Evolutionary conservation across 1,140 invertebrate species (phyloP).

Genomic region (Arctopsyche grandis): DNA sequence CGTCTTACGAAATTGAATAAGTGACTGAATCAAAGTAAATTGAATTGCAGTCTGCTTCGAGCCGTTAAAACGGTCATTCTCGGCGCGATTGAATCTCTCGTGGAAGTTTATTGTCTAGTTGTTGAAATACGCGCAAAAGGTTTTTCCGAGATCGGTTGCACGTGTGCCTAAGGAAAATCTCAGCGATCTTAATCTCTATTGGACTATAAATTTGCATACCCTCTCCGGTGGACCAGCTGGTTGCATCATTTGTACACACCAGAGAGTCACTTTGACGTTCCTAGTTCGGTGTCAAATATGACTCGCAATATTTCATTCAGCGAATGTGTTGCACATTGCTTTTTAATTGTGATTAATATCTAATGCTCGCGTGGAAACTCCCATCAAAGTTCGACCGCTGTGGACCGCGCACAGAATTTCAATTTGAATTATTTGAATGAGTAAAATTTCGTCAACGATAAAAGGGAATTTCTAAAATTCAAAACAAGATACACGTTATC

Average conservation of each 20-base stretch:
- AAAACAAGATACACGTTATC: too few relatives aligned
- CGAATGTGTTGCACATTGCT: slow-evolving; percentile 25
- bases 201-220: slow-evolving; percentile 49
- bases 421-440: too few relatives aligned
- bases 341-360: slow-evolving; percentile 50
- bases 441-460: too few relatives aligned
- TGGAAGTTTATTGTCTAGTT: background rate
- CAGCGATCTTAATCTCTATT: slow-evolving; percentile 41
- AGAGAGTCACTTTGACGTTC: slow-evolving; percentile 22
- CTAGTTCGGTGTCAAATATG: slow-evolving; percentile 37
- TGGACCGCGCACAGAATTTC: too few relatives aligned
- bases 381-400: too few relatives aligned
- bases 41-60: too few relatives aligned
- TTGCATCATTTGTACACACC: slow-evolving; percentile 38
- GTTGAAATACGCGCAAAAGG: background rate
- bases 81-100: background rate
- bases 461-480: too few relatives aligned
- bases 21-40: too few relatives aligned
- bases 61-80: background rate
- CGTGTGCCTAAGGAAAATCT: slow-evolving; percentile 7
- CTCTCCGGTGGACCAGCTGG: slow-evolving; percentile 27
- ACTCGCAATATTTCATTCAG: slow-evolving; percentile 45
- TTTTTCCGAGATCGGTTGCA: background rate
- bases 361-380: too few relatives aligned
- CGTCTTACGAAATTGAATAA: too few relatives aligned